Conservation (phyloP, 2,888 invertebrate species). For the Lasioglossum pauxillum region DNA sequence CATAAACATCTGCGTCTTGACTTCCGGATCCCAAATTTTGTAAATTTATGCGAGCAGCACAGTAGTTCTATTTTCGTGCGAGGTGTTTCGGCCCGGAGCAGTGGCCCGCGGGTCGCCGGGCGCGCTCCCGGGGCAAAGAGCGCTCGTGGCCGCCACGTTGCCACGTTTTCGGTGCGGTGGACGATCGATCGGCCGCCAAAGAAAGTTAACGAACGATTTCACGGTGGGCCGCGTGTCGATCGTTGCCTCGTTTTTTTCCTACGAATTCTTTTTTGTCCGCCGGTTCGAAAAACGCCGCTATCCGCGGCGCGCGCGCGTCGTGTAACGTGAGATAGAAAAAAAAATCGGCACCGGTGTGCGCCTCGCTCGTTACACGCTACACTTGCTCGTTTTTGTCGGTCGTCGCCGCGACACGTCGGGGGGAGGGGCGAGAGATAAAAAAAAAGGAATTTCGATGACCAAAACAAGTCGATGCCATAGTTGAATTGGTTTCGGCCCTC, state of each 20-base stretch:
- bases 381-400: conserved; percentile 58
- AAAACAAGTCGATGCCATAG: conserved; percentile 58
- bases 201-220: conserved; percentile 68
- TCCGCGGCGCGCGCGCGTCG: conserved; percentile 20
- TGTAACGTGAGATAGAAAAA: conserved; percentile 45
- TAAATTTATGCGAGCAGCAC: background rate
- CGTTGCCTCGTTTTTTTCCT: conserved; percentile 26
- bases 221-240: conserved; percentile 40
- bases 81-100: background rate
- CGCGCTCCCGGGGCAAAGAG: background rate
- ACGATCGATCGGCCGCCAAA: conserved; percentile 27
- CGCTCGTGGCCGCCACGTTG: background rate
- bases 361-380: conserved; percentile 62
- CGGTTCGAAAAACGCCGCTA: background rate
- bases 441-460: conserved; percentile 54
- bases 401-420: conserved; percentile 46
- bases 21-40: no score
- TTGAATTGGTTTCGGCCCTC: conserved; percentile 40
- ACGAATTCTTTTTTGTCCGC: background rate
- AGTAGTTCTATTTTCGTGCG: background rate
- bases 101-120: background rate
- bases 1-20: no score
- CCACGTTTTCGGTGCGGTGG: conserved; percentile 20
- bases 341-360: conserved; percentile 29
- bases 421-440: background rate